Conservation (phyloP, 2,113 vertebrate species). For the Alethe castanea region DNA sequence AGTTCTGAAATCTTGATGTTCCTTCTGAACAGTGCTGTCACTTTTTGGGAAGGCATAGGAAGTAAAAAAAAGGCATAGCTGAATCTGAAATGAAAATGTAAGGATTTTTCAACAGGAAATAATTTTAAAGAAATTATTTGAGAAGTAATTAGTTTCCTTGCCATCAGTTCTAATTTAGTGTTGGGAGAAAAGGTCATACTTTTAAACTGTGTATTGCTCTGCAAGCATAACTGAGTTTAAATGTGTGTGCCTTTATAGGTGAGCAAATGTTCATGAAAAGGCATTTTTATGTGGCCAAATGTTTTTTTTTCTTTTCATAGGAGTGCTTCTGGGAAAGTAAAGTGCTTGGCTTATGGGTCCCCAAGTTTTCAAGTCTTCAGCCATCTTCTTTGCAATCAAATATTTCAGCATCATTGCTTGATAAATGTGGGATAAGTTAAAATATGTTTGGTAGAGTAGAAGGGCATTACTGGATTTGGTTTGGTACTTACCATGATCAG, state of each 20-base stretch:
- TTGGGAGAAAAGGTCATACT: background rate
- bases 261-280: background rate
- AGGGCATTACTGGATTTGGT: background rate
- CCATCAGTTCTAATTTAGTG: background rate
- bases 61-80: background rate
- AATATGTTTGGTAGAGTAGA: background rate
- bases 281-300: background rate
- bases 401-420: background rate
- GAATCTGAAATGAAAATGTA: slow-evolving; percentile 1
- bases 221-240: background rate
- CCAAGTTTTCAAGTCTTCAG: background rate
- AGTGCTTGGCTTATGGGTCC: background rate
- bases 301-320: background rate
- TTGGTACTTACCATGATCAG: background rate
- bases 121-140: background rate
- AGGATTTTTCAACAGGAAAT: background rate
- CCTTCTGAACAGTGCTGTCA: background rate
- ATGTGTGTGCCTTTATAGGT: background rate
- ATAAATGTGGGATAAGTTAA: background rate
- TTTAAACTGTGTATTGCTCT: background rate
- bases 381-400: background rate
- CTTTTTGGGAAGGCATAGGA: background rate
- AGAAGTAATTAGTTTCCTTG: background rate
- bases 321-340: background rate
- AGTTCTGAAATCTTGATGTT: background rate